These are phyloP conservation scores for Subacronicta megacephala DNA, from an alignment of 2,888 invertebrate genomes.

Conservation along the genomic window DNA sequence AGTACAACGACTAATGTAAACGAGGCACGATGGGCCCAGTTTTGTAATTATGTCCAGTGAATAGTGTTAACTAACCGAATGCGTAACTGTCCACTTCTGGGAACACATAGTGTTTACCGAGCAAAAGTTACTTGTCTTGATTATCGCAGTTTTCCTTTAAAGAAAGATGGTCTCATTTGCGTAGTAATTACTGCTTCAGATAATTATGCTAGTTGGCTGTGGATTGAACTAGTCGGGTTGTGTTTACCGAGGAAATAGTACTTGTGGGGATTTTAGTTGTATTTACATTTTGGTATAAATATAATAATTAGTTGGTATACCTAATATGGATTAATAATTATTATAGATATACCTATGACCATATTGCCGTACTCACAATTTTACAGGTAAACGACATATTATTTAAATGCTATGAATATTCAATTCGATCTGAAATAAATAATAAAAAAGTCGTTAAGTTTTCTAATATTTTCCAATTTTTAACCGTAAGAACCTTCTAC, in stretches of 20 bases:
- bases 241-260: slow-evolving; percentile 14
- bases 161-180: slow-evolving; percentile 54
- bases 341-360: too few species aligned
- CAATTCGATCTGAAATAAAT: too few species aligned
- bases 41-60: slow-evolving; percentile 64
- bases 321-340: too few species aligned
- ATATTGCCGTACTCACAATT: too few species aligned
- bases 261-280: too few species aligned
- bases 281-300: too few species aligned
- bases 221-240: slow-evolving; percentile 18
- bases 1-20: slow-evolving; percentile 44
- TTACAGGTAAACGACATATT: too few species aligned
- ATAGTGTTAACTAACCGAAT: slow-evolving; percentile 63
- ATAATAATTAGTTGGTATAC: too few species aligned
- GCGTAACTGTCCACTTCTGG: slow-evolving; percentile 57
- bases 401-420: too few species aligned
- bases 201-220: slow-evolving; percentile 28
- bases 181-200: slow-evolving; percentile 46
- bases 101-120: slow-evolving; percentile 59
- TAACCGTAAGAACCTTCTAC: too few species aligned
- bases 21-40: slow-evolving; percentile 60
- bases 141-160: slow-evolving; percentile 55
- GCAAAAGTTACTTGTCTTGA: slow-evolving; percentile 56
- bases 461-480: too few species aligned
- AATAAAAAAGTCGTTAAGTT: too few species aligned